Evolutionary conservation across 1,140 invertebrate genomes (phyloP).

Genomic region (Trialeurodes vaporariorum): DNA sequence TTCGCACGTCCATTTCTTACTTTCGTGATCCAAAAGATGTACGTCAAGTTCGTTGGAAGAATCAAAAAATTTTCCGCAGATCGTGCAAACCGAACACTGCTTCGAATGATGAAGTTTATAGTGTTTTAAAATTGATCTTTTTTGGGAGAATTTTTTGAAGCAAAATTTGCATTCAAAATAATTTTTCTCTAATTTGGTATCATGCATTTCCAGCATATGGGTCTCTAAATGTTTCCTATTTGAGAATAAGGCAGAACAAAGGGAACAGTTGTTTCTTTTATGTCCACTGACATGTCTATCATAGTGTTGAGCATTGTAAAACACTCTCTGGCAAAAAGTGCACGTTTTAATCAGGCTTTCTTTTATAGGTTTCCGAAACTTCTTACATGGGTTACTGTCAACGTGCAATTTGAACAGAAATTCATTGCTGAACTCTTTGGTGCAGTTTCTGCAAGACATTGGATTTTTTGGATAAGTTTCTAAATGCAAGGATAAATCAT

Average conservation of each 20-base stretch:
- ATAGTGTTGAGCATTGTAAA: background rate
- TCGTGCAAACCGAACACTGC: background rate
- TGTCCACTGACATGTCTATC: background rate
- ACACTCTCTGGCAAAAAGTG: background rate
- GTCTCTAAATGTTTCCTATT: background rate
- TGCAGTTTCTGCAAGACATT: background rate
- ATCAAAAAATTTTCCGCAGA: background rate
- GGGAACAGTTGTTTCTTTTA: background rate
- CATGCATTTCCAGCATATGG: background rate
- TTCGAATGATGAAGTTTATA: background rate
- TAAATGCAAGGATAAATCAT: background rate
- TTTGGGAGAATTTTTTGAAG: background rate
- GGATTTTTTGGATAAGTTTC: background rate
- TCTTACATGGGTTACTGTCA: background rate
- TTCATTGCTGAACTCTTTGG: background rate
- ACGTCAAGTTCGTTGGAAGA: background rate
- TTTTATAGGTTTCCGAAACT: background rate
- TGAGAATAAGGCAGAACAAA: background rate
- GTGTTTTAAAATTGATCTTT: background rate
- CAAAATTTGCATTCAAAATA: background rate
- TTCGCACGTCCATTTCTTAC: background rate
- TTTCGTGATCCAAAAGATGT: background rate
- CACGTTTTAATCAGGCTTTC: background rate
- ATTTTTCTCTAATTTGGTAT: background rate
- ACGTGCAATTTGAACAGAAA: background rate